A percentile compares a stretch with the other conserved stretches of the same genome.
These are phyloP conservation scores for Gallinago media DNA, from an alignment of 2,113 vertebrate species.

Conservation along the genomic window DNA sequence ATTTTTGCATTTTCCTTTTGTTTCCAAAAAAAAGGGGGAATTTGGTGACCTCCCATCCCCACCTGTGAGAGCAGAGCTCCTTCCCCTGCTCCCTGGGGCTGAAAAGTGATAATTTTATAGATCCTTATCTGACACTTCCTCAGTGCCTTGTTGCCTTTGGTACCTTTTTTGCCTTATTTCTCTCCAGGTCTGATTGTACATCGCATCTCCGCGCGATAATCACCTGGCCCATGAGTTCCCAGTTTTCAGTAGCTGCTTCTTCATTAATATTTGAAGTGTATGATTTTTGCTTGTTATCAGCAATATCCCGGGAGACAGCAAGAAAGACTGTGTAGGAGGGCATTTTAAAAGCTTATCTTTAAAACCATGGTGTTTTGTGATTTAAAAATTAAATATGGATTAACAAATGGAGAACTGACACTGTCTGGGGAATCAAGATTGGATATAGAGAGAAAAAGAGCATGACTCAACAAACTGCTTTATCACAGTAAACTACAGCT, in stretches of 20 bases:
- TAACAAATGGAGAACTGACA: conserved; percentile 32
- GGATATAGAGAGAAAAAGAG: background rate
- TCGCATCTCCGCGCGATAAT: background rate
- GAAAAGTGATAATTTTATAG: background rate
- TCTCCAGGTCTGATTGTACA: background rate
- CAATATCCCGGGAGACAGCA: background rate
- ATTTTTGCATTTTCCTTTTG: background rate
- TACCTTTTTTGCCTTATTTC: background rate
- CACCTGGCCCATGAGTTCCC: background rate
- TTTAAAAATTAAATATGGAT: conserved; percentile 57
- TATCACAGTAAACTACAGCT: background rate
- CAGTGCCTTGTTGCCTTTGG: background rate
- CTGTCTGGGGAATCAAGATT: conserved; percentile 44
- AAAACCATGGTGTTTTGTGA: conserved; percentile 32
- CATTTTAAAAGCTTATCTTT: conserved; percentile 49
- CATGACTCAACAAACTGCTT: conserved; percentile 43
- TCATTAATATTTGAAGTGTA: conserved; percentile 7
- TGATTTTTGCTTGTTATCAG: background rate
- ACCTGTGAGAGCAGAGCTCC: background rate
- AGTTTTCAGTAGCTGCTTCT: background rate
- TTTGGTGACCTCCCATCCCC: background rate
- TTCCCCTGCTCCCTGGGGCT: background rate
- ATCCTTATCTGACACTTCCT: background rate
- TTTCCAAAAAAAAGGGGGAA: no score
- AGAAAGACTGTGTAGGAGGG: conserved; percentile 19